Conservation (phyloP, 2,797 vertebrate genomes). For the Jordanella pulchra region DNA sequence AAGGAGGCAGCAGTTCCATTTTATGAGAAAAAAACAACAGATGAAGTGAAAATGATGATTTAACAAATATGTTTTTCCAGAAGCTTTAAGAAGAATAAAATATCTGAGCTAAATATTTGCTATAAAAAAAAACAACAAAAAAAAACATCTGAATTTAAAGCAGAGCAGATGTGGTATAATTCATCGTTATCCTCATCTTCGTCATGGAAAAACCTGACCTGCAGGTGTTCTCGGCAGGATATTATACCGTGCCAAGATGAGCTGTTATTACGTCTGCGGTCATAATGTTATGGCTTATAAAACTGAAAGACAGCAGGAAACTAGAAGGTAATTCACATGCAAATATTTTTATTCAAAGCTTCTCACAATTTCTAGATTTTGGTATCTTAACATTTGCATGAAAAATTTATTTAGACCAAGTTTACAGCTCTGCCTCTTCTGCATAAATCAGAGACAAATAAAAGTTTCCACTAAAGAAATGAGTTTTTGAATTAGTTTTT, state of each 20-base stretch:
- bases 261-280: background rate
- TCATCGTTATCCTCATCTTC: background rate
- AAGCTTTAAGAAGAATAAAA: background rate
- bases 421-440: background rate
- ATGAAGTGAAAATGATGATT: conserved; percentile 2
- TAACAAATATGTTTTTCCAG: background rate
- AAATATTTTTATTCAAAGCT: background rate
- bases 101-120: background rate
- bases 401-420: background rate
- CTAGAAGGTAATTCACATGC: background rate
- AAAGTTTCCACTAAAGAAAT: background rate
- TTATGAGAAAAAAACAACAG: background rate
- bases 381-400: background rate
- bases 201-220: background rate
- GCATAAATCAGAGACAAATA: background rate
- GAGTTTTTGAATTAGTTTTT: background rate
- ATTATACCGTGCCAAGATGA: background rate
- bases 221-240: background rate
- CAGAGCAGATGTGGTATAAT: background rate
- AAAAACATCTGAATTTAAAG: conserved; percentile 7
- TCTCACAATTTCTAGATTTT: background rate
- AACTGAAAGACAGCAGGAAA: background rate
- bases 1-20: conserved; percentile 10
- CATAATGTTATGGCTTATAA: background rate
- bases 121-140: background rate